Evolutionary conservation across 2,113 vertebrate species (phyloP).

Genomic region (Tapirus terrestris): DNA sequence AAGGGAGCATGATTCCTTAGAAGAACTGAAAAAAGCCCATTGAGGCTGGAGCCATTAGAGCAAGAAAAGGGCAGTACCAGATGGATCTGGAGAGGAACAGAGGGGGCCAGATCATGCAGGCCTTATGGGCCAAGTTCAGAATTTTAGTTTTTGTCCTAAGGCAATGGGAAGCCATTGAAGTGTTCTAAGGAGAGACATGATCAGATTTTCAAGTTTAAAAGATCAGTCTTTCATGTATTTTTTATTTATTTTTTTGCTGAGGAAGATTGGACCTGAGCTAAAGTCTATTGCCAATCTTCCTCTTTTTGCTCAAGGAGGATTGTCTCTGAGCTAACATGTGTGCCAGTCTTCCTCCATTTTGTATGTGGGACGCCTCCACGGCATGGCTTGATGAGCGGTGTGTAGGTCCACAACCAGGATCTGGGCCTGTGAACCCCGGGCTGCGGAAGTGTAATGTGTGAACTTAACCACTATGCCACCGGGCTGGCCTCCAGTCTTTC

Average conservation of each 20-base stretch:
- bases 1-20: background rate
- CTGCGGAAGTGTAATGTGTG: too few relatives aligned
- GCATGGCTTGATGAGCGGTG: too few relatives aligned
- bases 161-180: background rate
- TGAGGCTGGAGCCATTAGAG: background rate
- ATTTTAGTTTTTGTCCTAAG: background rate
- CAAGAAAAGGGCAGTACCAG: background rate
- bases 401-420: too few relatives aligned
- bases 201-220: constrained; percentile 1
- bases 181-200: background rate
- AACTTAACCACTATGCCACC: too few relatives aligned
- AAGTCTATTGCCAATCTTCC: too few relatives aligned
- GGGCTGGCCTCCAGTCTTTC: background rate
- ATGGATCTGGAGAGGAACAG: background rate
- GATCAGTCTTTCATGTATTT: background rate
- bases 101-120: background rate
- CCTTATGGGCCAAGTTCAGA: background rate
- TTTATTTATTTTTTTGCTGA: too few relatives aligned
- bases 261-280: too few relatives aligned
- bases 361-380: too few relatives aligned
- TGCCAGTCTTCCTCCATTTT: too few relatives aligned
- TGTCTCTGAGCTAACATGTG: too few relatives aligned
- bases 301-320: too few relatives aligned
- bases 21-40: background rate
- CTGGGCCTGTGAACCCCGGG: too few relatives aligned